phyloP scores from a whole-genome alignment of 1,140 invertebrate species.

The Scaptomyza montana region DNA sequence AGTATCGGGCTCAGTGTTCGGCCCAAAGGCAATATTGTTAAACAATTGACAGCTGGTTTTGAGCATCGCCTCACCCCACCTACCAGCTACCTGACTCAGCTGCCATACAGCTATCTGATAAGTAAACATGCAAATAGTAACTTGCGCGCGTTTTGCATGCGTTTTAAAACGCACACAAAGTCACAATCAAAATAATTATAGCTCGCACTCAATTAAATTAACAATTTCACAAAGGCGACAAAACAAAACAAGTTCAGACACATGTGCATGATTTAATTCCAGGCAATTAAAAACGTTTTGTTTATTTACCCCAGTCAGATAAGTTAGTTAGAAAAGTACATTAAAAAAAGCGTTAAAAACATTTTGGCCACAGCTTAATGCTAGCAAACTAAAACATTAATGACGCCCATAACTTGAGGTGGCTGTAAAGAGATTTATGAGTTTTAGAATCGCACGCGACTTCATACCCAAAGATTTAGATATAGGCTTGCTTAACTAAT shows the following conservation, averaged over 20 bases:
- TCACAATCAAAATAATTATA: too few relatives aligned
- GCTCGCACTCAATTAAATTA: too few relatives aligned
- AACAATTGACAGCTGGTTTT: slow-evolving; percentile 20
- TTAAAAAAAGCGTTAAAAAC: slow-evolving; percentile 30
- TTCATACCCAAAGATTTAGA: slow-evolving; percentile 19
- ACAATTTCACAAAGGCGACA: too few relatives aligned
- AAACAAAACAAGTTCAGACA: too few relatives aligned
- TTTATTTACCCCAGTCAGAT: background rate
- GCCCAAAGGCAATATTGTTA: slow-evolving; percentile 4
- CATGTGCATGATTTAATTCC: too few relatives aligned
- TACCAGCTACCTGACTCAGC: background rate
- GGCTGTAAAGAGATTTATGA: slow-evolving; percentile 36
- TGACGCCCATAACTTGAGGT: background rate
- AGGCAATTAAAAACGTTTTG: too few relatives aligned
- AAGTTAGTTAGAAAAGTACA: slow-evolving; percentile 8
- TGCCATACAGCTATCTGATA: too few relatives aligned
- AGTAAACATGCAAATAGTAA: too few relatives aligned
- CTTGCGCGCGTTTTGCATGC: too few relatives aligned
- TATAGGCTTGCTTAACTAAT: slow-evolving; percentile 36
- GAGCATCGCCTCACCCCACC: background rate
- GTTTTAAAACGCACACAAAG: too few relatives aligned
- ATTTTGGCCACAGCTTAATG: background rate
- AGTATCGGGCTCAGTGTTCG: slow-evolving; percentile 32
- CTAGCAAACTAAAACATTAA: background rate
- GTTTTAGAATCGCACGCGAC: slow-evolving; percentile 33